A percentile compares a stretch with the other conserved stretches of the same genome.
Evolutionary conservation across 2,888 invertebrate genomes (phyloP).

Genomic region (Apocheima hispidaria): DNA sequence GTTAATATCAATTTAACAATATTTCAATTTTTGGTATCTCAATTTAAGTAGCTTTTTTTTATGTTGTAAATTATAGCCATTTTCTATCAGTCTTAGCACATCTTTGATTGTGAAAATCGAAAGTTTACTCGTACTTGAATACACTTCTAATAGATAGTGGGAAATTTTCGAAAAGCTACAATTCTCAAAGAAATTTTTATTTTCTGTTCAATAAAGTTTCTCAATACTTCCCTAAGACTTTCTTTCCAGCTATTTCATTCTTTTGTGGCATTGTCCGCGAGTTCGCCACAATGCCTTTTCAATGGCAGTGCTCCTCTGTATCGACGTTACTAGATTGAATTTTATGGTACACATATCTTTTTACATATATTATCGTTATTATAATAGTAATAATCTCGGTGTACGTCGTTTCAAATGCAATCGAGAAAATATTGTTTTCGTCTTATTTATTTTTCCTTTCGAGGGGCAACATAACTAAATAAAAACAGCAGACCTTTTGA

Average conservation of each 20-base stretch:
- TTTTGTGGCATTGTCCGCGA: conserved; percentile 44
- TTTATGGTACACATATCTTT: background rate
- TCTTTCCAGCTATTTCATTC: conserved; percentile 36
- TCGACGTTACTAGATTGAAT: conserved; percentile 37
- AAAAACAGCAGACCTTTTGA: too few relatives aligned
- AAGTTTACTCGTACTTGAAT: background rate
- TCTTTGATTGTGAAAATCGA: background rate
- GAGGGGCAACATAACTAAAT: too few relatives aligned
- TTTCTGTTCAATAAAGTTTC: conserved; percentile 26
- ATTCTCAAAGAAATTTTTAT: conserved; percentile 17
- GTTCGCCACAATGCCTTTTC: conserved; percentile 32
- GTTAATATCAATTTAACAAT: background rate
- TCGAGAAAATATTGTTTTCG: too few relatives aligned
- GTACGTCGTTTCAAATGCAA: background rate
- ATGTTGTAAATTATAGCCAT: background rate
- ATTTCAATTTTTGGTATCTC: background rate
- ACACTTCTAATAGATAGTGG: background rate
- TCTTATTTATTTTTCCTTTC: too few relatives aligned
- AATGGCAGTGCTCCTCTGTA: conserved; percentile 21
- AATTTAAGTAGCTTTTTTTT: background rate
- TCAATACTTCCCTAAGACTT: conserved; percentile 30
- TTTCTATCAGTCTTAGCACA: background rate
- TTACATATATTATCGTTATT: background rate
- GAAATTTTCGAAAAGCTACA: conserved; percentile 3
- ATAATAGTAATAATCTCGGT: too few relatives aligned